A percentile compares a stretch with the other conserved stretches of the same genome.
Conservation (phyloP, 2,113 vertebrate species). For the Phodopus roborovskii region DNA sequence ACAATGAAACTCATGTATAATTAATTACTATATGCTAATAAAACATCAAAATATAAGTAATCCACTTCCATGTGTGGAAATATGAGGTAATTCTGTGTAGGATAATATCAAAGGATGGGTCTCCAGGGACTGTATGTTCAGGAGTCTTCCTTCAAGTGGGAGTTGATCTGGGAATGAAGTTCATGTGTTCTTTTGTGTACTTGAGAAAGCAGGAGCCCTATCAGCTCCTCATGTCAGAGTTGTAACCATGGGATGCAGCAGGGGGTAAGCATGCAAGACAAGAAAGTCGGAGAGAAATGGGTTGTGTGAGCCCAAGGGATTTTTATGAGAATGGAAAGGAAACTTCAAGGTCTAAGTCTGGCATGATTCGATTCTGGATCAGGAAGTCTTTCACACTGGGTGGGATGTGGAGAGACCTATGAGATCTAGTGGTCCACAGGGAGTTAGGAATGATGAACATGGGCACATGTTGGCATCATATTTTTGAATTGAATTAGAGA, state of each 20-base stretch:
- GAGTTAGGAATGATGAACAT: background rate
- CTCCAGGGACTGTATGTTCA: background rate
- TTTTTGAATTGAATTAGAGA: constrained; percentile 1
- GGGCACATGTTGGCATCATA: background rate
- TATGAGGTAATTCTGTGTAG: background rate
- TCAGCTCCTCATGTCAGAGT: background rate
- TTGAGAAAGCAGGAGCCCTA: background rate
- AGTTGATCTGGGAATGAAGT: background rate
- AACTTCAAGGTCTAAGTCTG: background rate
- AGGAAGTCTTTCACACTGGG: background rate
- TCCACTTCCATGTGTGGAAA: background rate
- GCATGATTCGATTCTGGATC: background rate
- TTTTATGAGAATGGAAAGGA: background rate
- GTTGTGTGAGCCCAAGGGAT: background rate
- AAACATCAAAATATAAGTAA: background rate
- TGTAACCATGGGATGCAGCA: background rate
- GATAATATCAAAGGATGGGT: background rate
- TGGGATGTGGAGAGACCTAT: background rate
- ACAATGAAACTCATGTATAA: background rate
- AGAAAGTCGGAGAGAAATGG: background rate
- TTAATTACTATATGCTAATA: background rate
- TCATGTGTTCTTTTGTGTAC: background rate
- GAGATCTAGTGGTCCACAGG: background rate
- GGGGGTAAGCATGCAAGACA: background rate
- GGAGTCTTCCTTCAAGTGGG: background rate